Percentiles rank a stretch among this genome's conserved stretches.
These are phyloP conservation scores for Phylloscopus collybita DNA, from an alignment of 2,797 vertebrate genomes.

Conservation along the genomic window DNA sequence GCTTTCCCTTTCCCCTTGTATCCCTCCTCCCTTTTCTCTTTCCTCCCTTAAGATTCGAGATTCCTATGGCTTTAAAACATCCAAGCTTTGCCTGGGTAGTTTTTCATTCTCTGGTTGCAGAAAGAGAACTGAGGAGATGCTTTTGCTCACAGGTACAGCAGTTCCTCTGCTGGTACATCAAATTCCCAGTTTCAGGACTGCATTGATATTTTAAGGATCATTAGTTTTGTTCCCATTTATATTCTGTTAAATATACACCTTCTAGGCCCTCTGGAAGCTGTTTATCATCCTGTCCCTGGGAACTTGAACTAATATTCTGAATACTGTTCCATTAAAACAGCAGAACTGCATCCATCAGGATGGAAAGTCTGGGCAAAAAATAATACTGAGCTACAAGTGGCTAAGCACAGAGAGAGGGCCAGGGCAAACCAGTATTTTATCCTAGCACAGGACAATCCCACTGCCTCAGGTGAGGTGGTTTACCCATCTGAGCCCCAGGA, in stretches of 20 bases:
- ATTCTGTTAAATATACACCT: background rate
- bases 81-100: background rate
- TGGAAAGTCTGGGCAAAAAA: background rate
- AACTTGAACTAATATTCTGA: background rate
- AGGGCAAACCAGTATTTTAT: background rate
- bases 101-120: background rate
- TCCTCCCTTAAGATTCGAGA: accelerated
- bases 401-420: background rate
- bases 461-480: background rate
- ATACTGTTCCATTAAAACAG: background rate
- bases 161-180: background rate
- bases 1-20: background rate
- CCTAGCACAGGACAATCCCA: background rate
- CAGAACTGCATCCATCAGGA: background rate
- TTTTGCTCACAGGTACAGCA: background rate
- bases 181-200: background rate
- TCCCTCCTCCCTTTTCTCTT: background rate
- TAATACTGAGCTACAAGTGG: background rate
- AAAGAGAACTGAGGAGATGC: background rate
- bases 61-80: background rate
- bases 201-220: background rate
- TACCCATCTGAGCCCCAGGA: background rate
- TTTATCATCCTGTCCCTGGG: background rate
- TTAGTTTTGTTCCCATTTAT: background rate
- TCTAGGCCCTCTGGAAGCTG: background rate